Base-by-base conservation (phyloP, 2,888 invertebrate genomes). In the Rhorus exstirpatorius region DNA sequence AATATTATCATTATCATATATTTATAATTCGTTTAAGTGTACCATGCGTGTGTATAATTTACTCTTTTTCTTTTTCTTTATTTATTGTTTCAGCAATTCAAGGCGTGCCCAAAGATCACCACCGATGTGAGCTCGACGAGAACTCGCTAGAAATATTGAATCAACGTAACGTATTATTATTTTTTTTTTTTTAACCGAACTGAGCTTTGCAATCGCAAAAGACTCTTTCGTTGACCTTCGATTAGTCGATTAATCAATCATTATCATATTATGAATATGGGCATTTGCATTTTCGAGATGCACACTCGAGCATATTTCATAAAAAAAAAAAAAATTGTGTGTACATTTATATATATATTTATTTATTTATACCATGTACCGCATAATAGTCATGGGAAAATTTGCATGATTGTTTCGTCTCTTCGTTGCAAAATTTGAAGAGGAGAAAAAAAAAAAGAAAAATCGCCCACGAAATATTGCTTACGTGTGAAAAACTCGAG, bases 401-500 rank as follows among this genome's bases (percentile, higher is more conserved):
- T n/a, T 60, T 51, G 17, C 14, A n/a, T 38, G 46, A 51, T 65
- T 21, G 38, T 65, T 17, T n/a, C 19, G 38, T 49, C 35, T 10
- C 6, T 68, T 19, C 41, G 24, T n/a, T 46, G 17, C 17, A 49
- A 58, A 68, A 74, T 58, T 61, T n/a, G 19, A 71, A 46, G 26
- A 17, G 10, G 14, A 53, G 6, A 53, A 38, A 38, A 53, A 60
- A 55, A 51, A 53, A 19, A 76, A 31, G 4, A 68, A 49, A 24
- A 55, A 61, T 75, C 63, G 76, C 76, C 44, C 55, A 63, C 68
- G 72, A 51, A 68, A 78, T n/a, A n/a, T 88, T 88, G 88, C 88
- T 90, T 89, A 90, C 87, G 35, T 68, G 90, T n/a, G n/a, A n/a
- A n/a, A 92, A 91, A 90, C 87, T 91, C 91, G 90, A 92, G 92